phyloP scores from a whole-genome alignment of 2,888 invertebrate genomes.

The Nymphalis urticae region DNA sequence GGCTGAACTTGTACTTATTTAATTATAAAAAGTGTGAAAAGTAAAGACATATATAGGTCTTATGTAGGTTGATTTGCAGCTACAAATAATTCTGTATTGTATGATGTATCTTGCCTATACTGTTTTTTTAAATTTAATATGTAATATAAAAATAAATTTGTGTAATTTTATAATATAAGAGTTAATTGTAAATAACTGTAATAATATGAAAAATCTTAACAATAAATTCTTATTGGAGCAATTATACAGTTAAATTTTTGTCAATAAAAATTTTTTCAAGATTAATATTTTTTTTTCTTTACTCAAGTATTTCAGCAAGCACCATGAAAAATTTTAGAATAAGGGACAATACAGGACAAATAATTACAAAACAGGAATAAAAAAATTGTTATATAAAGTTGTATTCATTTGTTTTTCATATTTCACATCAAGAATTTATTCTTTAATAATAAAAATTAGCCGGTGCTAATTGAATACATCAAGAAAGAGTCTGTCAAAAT shows the following conservation, averaged over 20 bases:
- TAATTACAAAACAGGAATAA: constrained; percentile 43
- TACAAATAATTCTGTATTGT: neutral
- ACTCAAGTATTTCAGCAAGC: constrained; percentile 28
- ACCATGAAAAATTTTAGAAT: constrained; percentile 24
- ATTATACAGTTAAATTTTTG: neutral
- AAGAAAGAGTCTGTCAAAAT: no score
- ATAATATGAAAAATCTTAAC: neutral
- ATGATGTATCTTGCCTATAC: constrained; percentile 3
- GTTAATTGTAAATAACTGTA: constrained; percentile 8
- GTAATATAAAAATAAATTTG: neutral
- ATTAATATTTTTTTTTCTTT: constrained; percentile 1
- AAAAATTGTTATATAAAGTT: constrained; percentile 38
- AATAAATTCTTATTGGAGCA: neutral
- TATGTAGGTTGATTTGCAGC: neutral
- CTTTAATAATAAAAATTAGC: no score
- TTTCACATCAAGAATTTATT: no score
- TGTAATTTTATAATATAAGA: constrained; percentile 6
- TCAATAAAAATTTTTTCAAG: neutral
- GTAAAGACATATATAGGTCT: neutral
- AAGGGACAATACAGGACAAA: no score
- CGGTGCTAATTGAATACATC: no score
- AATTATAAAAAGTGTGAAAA: neutral
- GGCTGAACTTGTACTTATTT: constrained; percentile 2
- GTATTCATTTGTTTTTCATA: neutral
- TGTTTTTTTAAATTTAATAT: neutral